phyloP scores from a whole-genome alignment of 2,113 vertebrate genomes.

The Cisticola juncidis region DNA sequence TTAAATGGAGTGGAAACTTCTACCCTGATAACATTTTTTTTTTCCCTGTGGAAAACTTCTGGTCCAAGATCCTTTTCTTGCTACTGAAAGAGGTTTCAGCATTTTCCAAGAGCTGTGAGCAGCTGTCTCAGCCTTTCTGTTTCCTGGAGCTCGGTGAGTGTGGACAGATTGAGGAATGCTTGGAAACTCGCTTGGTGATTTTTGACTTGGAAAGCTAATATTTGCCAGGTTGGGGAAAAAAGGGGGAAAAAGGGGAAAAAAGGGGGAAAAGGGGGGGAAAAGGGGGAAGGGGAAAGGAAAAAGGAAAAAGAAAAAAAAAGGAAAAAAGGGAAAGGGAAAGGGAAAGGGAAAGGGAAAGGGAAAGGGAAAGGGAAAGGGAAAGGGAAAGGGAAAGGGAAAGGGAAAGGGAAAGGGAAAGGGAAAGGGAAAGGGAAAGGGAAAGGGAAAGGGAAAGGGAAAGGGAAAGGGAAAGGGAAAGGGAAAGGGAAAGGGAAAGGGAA shows the following conservation, averaged over 20 bases:
- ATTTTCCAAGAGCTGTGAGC: background rate
- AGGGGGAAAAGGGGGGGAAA: no score
- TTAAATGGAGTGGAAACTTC: background rate
- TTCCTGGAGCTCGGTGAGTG: background rate
- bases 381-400: no score
- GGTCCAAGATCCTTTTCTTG: background rate
- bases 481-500: no score
- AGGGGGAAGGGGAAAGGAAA: no score
- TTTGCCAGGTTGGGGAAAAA: background rate
- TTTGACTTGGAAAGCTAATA: background rate
- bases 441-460: no score
- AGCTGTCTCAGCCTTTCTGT: background rate
- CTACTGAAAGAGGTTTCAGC: background rate
- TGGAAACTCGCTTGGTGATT: background rate
- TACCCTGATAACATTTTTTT: background rate
- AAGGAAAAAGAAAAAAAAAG: no score
- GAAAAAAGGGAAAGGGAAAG: no score
- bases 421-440: no score
- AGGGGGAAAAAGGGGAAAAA: fast-evolving
- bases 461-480: no score
- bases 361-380: no score
- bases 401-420: no score
- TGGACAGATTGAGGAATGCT: background rate
- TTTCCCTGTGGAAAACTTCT: background rate
- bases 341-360: no score